Evolutionary conservation across 1,140 invertebrate species (phyloP), one percentile per base, ranked within the genome.

Genomic region (Platyscapa corneri): DNA sequence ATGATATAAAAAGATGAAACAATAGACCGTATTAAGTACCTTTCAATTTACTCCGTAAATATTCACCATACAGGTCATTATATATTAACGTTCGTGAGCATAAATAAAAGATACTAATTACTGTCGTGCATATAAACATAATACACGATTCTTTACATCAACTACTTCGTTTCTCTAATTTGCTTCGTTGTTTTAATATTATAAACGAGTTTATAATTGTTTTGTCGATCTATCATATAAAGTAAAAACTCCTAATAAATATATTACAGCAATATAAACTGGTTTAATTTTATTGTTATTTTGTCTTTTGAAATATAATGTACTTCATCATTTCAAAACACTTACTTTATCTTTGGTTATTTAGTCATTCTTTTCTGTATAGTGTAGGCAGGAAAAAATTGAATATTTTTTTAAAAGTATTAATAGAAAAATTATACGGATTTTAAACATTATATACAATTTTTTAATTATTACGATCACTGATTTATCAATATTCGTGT

Each of bases 171-270:
- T 76, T 76, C 75, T 76, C 3, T 76, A 76, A 53, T 53, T 64
- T 79, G 7, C 30, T 53, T 70, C 1, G 6, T 53, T 74, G 30
- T 56, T 56, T 56, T 82, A 39, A 0, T 14, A 67, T 16, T 83
- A 64, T 76, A 83, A 76, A 76, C n/a, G 46, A 76, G 49, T 46
- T 83, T 83, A 76, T 76, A 83, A 83, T 83, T 76, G 37, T 83
- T 83, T 64, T 12, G 76, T 76, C 42, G 16, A 75, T 12, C 65
- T 23, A 30, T 64, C 49, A 76, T 76, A 37, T 0, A 56, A 27
- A 49, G 53, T 60, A 37, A 80, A 67, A 80, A 37, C 49, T 8
- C 60, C 53, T 27, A 30, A 56, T 56, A 78, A 78, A 37, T 78
- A 64, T 23, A 18, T 60, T 77, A 60, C 37, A 60, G 32, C 7